A percentile compares a stretch with the other conserved stretches of the same genome.
Conservation (phyloP, 2,797 vertebrate genomes). For the Emys orbicularis region DNA sequence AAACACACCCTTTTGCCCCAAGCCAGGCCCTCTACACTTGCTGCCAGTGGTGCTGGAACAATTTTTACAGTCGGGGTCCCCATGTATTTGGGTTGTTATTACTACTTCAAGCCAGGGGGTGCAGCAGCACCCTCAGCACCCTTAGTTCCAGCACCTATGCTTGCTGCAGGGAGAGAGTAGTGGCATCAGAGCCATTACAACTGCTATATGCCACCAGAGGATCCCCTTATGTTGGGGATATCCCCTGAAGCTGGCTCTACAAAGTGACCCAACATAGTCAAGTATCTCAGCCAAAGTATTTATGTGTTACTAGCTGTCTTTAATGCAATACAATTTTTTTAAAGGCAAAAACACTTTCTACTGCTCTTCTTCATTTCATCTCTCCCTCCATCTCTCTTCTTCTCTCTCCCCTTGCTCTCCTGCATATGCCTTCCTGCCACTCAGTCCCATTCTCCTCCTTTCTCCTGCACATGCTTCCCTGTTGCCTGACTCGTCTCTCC, state of each 20-base stretch:
- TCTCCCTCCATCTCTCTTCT: background rate
- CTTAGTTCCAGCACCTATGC: background rate
- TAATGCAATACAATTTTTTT: background rate
- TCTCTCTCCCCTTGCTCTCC: background rate
- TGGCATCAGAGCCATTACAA: background rate
- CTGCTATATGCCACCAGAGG: background rate
- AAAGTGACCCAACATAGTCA: slow-evolving; percentile 5
- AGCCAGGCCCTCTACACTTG: background rate
- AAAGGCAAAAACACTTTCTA: background rate
- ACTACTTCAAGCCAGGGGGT: too few species aligned
- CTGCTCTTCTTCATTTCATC: background rate
- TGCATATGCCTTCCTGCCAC: background rate
- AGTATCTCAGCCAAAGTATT: background rate
- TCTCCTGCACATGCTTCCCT: background rate
- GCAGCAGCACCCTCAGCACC: too few species aligned
- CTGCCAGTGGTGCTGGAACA: background rate
- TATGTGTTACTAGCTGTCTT: background rate
- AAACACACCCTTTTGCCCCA: slow-evolving; percentile 41
- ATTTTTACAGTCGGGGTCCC: too few species aligned
- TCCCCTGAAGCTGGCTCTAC: background rate
- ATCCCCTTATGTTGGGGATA: background rate
- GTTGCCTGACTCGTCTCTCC: background rate
- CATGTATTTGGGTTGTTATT: too few species aligned
- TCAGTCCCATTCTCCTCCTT: background rate
- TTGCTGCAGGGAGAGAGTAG: background rate